These are phyloP conservation scores for Conops quadrifasciatus DNA, from an alignment of 2,888 invertebrate species.

Conservation along the genomic window DNA sequence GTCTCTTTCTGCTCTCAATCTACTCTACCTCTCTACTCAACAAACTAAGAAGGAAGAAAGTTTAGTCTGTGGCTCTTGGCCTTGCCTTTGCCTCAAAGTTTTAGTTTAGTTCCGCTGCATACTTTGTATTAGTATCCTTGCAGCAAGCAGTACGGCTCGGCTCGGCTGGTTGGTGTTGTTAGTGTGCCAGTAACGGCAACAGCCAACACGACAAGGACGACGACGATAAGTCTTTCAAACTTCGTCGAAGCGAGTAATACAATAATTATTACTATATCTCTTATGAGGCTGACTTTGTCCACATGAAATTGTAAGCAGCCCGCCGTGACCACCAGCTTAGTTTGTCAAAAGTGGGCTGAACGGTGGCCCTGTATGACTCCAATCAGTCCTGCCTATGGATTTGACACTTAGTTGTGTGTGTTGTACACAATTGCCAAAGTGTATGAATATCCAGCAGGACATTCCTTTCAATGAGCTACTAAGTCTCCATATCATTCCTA, in stretches of 20 bases:
- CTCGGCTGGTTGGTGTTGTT: background rate
- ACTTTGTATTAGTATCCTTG: no score
- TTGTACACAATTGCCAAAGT: background rate
- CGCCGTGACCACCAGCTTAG: background rate
- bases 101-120: no score
- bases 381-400: background rate
- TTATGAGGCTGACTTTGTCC: background rate
- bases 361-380: no score
- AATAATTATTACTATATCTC: conserved; percentile 17
- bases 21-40: no score
- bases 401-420: background rate
- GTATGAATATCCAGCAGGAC: background rate
- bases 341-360: background rate
- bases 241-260: conserved; percentile 9
- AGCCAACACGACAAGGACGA: no score
- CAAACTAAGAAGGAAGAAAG: no score
- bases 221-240: background rate
- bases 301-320: conserved; percentile 18
- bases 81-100: no score
- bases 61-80: no score
- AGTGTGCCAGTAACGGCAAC: background rate
- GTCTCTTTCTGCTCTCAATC: no score
- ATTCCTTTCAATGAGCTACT: background rate
- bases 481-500: conserved; percentile 11
- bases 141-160: background rate